A percentile compares a stretch with the other conserved stretches of the same genome.
Evolutionary conservation across 1,140 invertebrate species (phyloP).

Genomic region (Macrotrachela quadricornifera): DNA sequence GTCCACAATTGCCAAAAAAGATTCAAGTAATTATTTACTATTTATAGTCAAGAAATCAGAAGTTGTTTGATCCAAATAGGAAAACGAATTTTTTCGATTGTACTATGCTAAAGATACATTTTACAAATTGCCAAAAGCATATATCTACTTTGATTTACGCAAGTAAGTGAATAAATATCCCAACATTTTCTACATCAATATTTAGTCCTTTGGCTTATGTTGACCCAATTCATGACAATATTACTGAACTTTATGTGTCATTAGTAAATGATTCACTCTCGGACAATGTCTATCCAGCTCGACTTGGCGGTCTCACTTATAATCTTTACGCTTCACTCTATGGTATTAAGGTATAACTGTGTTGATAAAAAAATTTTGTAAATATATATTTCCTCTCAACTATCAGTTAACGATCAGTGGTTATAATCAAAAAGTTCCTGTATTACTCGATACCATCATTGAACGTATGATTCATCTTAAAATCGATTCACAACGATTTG

Average conservation of each 20-base stretch:
- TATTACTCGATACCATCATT: slow-evolving; percentile 66
- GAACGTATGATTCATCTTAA: slow-evolving; percentile 59
- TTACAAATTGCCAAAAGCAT: slow-evolving; percentile 3
- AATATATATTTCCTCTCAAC: too few species aligned
- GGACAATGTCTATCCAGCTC: slow-evolving; percentile 73
- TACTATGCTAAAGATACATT: slow-evolving; percentile 7
- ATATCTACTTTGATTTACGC: background rate
- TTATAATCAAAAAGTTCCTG: too few species aligned
- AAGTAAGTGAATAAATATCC: too few species aligned
- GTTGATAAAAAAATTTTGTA: slow-evolving; percentile 77
- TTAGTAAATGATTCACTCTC: slow-evolving; percentile 60
- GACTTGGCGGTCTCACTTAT: slow-evolving; percentile 63
- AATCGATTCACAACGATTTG: slow-evolving; percentile 58
- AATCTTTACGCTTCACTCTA: slow-evolving; percentile 52
- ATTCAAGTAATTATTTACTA: too few species aligned
- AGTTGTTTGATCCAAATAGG: too few species aligned
- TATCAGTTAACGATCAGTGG: too few species aligned
- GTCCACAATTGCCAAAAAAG: too few species aligned
- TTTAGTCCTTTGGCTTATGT: slow-evolving; percentile 59
- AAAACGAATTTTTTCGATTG: too few species aligned
- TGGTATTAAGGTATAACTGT: slow-evolving; percentile 52
- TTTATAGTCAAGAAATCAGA: too few species aligned
- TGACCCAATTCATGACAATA: slow-evolving; percentile 58
- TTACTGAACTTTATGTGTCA: slow-evolving; percentile 58
- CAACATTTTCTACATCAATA: too few species aligned